Percentiles rank a stretch among this genome's conserved stretches.
Conservation (phyloP, 2,113 vertebrate species). For the Atherinomorus stipes region DNA sequence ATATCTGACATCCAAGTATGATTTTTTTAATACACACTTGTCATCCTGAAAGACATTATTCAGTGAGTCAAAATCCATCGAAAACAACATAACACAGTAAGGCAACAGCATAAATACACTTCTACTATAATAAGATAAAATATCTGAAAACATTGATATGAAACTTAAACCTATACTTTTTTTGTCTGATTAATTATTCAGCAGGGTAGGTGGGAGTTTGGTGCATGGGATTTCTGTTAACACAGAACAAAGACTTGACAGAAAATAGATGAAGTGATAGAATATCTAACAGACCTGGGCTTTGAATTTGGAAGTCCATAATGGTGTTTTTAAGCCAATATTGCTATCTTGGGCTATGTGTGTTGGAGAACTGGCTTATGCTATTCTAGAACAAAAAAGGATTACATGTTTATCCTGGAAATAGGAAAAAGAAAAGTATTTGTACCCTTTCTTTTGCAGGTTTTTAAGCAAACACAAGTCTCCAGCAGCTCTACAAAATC, state of each 20-base stretch:
- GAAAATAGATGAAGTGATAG: neutral
- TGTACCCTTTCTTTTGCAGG: neutral
- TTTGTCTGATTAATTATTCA: neutral
- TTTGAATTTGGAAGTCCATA: neutral
- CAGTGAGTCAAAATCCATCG: no score
- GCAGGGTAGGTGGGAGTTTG: neutral
- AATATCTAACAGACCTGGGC: neutral
- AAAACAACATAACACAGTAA: no score
- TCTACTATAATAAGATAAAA: no score
- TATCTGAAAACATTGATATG: neutral
- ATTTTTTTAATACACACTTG: no score
- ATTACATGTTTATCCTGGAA: conserved; percentile 5
- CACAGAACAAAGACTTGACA: neutral
- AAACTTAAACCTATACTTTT: neutral
- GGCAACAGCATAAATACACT: neutral
- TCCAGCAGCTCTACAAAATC: conserved; percentile 19
- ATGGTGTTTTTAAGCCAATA: neutral
- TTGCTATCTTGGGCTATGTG: neutral
- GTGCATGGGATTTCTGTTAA: neutral
- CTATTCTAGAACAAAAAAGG: conserved; percentile 2
- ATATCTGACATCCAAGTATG: no score
- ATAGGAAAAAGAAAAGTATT: neutral
- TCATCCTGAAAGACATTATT: no score
- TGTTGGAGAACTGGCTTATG: neutral
- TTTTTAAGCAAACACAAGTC: conserved; percentile 31